These are phyloP conservation scores for Sterna hirundo DNA, from an alignment of 2,113 vertebrate genomes.

Conservation along the genomic window DNA sequence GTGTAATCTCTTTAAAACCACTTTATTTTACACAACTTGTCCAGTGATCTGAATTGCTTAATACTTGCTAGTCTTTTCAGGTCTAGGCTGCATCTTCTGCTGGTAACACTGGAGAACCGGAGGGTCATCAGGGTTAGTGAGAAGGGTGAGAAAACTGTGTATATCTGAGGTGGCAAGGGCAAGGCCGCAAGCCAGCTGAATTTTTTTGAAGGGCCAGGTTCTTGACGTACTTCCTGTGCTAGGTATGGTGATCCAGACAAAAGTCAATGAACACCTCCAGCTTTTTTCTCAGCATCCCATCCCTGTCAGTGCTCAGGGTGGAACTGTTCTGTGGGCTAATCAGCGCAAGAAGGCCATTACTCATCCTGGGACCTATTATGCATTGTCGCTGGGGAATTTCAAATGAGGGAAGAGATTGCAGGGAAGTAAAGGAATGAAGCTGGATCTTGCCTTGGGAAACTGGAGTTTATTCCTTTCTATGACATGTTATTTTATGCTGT, in stretches of 20 bases:
- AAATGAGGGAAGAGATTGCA: not conserved
- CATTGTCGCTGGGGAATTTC: not conserved
- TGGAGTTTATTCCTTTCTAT: not conserved
- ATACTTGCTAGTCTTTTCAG: not conserved
- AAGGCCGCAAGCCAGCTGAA: not conserved
- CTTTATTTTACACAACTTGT: not conserved
- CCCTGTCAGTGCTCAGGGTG: not conserved
- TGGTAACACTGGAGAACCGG: not conserved
- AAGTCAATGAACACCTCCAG: not conserved
- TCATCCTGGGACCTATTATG: not conserved
- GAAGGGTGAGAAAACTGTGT: not conserved
- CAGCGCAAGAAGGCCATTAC: not conserved
- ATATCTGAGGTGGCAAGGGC: not conserved
- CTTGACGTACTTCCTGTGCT: not conserved
- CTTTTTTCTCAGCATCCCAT: not conserved
- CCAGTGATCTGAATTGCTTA: not conserved
- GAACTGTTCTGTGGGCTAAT: not conserved
- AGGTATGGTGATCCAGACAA: not conserved
- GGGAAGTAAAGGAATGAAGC: not conserved
- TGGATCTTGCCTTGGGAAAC: not conserved
- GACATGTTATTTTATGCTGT: not conserved
- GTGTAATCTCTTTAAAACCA: not conserved
- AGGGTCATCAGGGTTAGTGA: not conserved
- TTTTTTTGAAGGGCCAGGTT: not conserved
- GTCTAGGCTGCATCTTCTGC: not conserved